Base-by-base conservation (phyloP, 2,888 invertebrate species). In the Andricus quercusramuli region DNA sequence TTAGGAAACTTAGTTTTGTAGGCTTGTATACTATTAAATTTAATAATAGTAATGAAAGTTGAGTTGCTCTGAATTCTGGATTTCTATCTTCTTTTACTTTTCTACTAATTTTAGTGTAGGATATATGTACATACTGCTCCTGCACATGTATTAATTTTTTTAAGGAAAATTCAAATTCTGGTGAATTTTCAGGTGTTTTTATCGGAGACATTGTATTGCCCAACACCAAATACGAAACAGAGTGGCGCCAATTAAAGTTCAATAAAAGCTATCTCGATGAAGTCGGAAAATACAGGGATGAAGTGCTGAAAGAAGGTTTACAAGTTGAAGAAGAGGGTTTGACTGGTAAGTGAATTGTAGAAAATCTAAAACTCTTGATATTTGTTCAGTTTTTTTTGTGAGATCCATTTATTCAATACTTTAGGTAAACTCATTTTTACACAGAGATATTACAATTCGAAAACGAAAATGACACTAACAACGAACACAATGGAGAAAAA, bases 261-360 rank as follows among this genome's bases (percentile, higher is more conserved):
- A 96, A 95, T 93, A 95, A 95, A 90, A 95, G 94, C 37, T 94
- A 96, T 81, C 96, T 96, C 91, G 95, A 96, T 91, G 96, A 97
- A 91, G 94, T 97, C n/a, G 96, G 97, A 90, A 95, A 96, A 90
- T 94, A 97, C 88, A 96, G 97, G 88, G 96, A 97, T 89, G 97
- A 97, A 92, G 96, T 97, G 11, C 94, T 97, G 78, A 94, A 95
- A 79, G 97, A 97, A 92, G 97, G 97, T 1, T 93, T 97, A 22
- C 97, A 97, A 92, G 96, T 97, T 8, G 97, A 97, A 93, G 97
- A 97, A 90, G 97, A 97, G 91, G 97, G 97, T 5, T 93, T 97
- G 9, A 95, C 96, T 22, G 96, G 96, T 93, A 94, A 70, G 82
- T 84, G 47, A 44, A 11, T 20, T 15, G 20, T 32, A 29, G n/a